Evolutionary conservation across 2,797 vertebrate species (phyloP), one percentile per base, ranked within the genome.

Genomic region (Octomys mimax): DNA sequence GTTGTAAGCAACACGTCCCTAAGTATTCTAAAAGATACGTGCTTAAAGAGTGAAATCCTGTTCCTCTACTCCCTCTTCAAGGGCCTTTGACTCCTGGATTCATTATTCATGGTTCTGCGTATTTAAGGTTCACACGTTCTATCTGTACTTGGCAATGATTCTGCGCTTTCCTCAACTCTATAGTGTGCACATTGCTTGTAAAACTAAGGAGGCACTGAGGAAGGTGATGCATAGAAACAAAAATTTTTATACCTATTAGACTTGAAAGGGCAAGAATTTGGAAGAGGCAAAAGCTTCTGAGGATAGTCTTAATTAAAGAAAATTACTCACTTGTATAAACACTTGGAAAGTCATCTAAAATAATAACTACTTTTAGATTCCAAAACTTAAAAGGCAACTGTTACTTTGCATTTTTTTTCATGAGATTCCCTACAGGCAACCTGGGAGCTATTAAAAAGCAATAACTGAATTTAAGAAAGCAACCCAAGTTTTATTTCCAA

Each of bases 291-390:
- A 70, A 88, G 13, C 36, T 89, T 82, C 46, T 57, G 78, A 94
- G 61, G 61, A 87, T 66, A 28, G 18, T 80, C 84, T 91, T 91
- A 95, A 96, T 96, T 90, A 92, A 89, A 89, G 88, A 95, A 94
- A 95, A 92, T 73, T 31, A 87, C 80, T 95, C 24, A 77, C 39
- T 91, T n/a, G 39, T 28, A 42, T 33, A 77, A 95, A 87, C 33
- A 86, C 64, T 84, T 57, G 36, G 31, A 81, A 82, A 92, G 61
- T 52, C 7, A 75, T 73, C 57, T 89, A 75, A 71, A 94, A 95
- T 81, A 94, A 82, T 78, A 73, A 39, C 22, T 85, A 52, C 83
- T 85, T 94, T 89, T 31, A 86, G 52, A 82, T 94, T 64, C 86
- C 59, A 64, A 91, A 93, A 92, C 66, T 95, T 66, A 86, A 73